A percentile compares a stretch with the other conserved stretches of the same genome.
Evolutionary conservation across 2,888 invertebrate species (phyloP).

Genomic region (Ceratothoa steindachneri): DNA sequence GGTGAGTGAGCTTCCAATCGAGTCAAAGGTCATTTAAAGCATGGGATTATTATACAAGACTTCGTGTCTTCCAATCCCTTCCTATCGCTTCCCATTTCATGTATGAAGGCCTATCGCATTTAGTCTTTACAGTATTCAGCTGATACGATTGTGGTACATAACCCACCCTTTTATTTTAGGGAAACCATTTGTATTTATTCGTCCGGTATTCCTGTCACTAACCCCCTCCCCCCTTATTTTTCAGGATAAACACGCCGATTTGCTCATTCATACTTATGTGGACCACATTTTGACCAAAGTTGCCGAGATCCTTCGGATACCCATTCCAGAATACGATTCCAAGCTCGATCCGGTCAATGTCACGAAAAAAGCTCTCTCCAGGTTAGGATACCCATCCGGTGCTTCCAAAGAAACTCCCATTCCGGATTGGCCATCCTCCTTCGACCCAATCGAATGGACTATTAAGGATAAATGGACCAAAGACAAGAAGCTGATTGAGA

Average conservation of each 20-base stretch:
- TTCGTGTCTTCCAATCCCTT: no score
- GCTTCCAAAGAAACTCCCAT: background rate
- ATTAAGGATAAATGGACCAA: constrained; percentile 37
- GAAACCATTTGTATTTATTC: background rate
- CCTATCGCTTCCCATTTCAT: no score
- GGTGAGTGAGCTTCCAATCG: no score
- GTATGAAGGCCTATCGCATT: no score
- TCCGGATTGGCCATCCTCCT: background rate
- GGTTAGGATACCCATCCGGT: background rate
- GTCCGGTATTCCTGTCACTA: background rate
- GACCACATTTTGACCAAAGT: constrained; percentile 74
- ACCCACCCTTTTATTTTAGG: background rate
- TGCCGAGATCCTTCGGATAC: constrained; percentile 68
- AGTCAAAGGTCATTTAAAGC: no score
- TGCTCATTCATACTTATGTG: constrained; percentile 82
- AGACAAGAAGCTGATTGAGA: constrained; percentile 28
- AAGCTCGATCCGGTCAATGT: constrained; percentile 60
- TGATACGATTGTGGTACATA: background rate
- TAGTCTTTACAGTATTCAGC: background rate
- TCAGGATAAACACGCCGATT: constrained; percentile 79
- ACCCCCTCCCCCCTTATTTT: constrained; percentile 58
- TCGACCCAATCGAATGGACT: constrained; percentile 45
- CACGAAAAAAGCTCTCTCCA: constrained; percentile 11
- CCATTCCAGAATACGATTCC: constrained; percentile 67
- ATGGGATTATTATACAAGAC: no score